Conservation (phyloP, 92 coral and sea anemone species). For the Virgularia gustaviana region DNA sequence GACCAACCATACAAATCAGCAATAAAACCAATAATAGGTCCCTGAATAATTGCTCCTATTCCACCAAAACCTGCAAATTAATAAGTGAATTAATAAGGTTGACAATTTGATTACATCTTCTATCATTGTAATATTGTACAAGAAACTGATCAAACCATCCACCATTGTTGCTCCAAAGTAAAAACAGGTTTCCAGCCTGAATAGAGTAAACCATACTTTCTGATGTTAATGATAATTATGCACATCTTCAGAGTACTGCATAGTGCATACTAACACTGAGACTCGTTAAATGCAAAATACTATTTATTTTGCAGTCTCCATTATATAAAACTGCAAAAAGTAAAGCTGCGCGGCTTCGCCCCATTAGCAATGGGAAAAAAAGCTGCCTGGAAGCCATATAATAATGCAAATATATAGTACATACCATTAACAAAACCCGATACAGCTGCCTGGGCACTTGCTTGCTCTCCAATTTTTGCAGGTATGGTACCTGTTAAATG, state of each 20-base stretch:
- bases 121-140: not conserved
- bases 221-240: too few relatives aligned
- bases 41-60: conserved; percentile 81
- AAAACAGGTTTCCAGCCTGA: not conserved
- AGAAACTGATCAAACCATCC: not conserved
- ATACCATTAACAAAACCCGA: conserved; percentile 92
- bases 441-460: conserved; percentile 91
- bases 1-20: conserved; percentile 84
- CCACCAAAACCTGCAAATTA: conserved; percentile 93
- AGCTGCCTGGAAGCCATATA: not conserved
- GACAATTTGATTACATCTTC: not conserved
- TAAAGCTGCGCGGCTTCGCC: too few relatives aligned
- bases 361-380: not conserved
- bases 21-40: conserved; percentile 86
- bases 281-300: too few relatives aligned
- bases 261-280: too few relatives aligned
- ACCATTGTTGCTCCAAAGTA: too few relatives aligned
- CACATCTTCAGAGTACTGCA: too few relatives aligned
- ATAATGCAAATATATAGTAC: conserved; percentile 6
- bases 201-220: not conserved
- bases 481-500: conserved; percentile 91
- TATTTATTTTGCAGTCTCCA: too few relatives aligned
- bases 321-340: too few relatives aligned
- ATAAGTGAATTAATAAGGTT: too few relatives aligned
- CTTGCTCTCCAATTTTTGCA: conserved; percentile 80